These are phyloP conservation scores for Diadophis punctatus DNA, from an alignment of 2,113 vertebrate species.

Conservation along the genomic window DNA sequence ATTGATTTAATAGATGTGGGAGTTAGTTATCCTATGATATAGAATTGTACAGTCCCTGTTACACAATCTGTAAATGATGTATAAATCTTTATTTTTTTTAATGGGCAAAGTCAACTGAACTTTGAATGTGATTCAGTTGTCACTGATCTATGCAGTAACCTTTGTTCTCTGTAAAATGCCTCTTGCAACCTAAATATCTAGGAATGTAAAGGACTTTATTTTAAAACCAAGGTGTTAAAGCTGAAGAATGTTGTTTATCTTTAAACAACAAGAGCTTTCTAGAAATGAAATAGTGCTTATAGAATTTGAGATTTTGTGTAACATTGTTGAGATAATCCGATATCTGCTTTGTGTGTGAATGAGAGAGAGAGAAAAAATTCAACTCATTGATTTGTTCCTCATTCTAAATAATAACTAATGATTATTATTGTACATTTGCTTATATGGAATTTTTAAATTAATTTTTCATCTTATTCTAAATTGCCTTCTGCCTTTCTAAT, in stretches of 20 bases:
- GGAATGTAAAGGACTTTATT: neutral
- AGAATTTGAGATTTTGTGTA: neutral
- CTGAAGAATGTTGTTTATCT: neutral
- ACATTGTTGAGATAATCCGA: neutral
- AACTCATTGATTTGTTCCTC: neutral
- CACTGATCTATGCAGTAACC: constrained; percentile 10
- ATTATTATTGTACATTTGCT: neutral
- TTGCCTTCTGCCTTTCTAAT: neutral
- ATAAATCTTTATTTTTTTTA: neutral
- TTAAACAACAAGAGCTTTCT: neutral
- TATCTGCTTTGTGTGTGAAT: neutral
- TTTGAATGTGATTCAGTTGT: constrained; percentile 18
- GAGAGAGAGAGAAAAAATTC: neutral
- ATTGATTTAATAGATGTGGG: neutral
- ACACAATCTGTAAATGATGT: neutral
- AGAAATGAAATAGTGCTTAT: neutral
- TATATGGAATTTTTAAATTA: neutral
- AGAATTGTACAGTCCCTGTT: neutral
- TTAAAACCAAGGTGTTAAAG: neutral
- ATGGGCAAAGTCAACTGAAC: constrained; percentile 5
- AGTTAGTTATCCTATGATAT: neutral
- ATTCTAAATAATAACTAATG: neutral
- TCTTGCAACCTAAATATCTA: neutral
- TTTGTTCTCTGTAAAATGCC: neutral
- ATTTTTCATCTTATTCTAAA: neutral